Evolutionary conservation across 2,797 vertebrate genomes (phyloP).

Genomic region (Luscinia megarhynchos): DNA sequence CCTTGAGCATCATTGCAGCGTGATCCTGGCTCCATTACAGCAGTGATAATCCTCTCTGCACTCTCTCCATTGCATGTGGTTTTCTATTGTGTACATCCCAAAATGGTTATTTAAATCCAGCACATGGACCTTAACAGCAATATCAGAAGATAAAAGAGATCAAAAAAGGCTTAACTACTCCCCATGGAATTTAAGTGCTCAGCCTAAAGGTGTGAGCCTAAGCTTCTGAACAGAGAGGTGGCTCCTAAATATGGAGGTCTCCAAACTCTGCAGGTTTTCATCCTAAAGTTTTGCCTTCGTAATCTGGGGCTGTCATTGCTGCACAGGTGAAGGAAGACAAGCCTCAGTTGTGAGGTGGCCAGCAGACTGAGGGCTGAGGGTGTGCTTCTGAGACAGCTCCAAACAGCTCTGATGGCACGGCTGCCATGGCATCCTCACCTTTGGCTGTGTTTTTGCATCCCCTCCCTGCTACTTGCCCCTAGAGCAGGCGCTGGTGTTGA

Average conservation of each 20-base stretch:
- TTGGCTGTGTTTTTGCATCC: background rate
- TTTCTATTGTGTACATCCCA: background rate
- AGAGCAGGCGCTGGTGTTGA: background rate
- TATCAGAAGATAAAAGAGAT: background rate
- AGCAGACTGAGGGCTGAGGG: background rate
- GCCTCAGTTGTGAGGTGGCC: background rate
- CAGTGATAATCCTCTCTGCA: background rate
- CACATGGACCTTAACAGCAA: background rate
- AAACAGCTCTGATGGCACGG: background rate
- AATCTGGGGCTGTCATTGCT: background rate
- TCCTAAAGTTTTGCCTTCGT: background rate
- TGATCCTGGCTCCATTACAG: background rate
- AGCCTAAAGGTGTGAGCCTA: background rate
- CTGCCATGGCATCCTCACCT: background rate
- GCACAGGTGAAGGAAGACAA: background rate
- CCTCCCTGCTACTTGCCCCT: rapidly evolving
- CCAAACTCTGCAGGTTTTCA: background rate
- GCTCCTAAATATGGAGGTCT: background rate
- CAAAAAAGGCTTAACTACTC: background rate
- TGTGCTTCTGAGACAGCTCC: background rate
- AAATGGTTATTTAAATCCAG: background rate
- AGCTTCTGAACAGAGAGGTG: background rate
- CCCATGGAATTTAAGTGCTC: background rate
- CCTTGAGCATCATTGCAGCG: background rate
- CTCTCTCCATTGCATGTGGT: background rate